Conservation (phyloP, 2,113 vertebrate genomes). For the Fregata magnificens region DNA sequence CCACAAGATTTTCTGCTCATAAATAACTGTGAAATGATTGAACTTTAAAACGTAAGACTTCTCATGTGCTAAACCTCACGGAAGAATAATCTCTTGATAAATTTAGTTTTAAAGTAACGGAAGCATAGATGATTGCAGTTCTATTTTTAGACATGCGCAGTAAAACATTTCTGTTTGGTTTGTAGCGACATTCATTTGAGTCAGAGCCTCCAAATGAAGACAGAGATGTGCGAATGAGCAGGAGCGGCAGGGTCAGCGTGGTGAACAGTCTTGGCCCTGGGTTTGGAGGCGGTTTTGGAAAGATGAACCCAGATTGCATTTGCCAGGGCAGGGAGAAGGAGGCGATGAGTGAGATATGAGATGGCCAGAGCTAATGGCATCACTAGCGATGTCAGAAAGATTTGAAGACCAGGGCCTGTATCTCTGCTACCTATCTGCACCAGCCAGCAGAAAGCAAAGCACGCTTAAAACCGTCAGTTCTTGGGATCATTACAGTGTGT, state of each 20-base stretch:
- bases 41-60: constrained; percentile 46
- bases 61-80: constrained; percentile 21
- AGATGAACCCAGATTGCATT: background rate
- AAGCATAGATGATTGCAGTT: constrained; percentile 51
- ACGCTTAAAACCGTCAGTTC: background rate
- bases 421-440: background rate
- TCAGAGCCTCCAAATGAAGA: background rate
- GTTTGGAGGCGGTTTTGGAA: background rate
- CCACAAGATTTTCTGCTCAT: constrained; percentile 29
- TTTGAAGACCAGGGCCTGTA: background rate
- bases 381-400: accelerated
- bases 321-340: background rate
- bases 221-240: background rate
- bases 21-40: constrained; percentile 51
- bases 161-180: background rate
- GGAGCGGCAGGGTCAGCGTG: background rate
- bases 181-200: background rate
- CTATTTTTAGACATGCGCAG: constrained; percentile 8
- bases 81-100: constrained; percentile 61
- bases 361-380: background rate
- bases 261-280: background rate
- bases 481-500: background rate
- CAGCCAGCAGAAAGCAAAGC: background rate
- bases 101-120: constrained; percentile 41
- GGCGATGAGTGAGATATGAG: background rate